Evolutionary conservation across 2,797 vertebrate species (phyloP).

Genomic region (Myotis myotis): DNA sequence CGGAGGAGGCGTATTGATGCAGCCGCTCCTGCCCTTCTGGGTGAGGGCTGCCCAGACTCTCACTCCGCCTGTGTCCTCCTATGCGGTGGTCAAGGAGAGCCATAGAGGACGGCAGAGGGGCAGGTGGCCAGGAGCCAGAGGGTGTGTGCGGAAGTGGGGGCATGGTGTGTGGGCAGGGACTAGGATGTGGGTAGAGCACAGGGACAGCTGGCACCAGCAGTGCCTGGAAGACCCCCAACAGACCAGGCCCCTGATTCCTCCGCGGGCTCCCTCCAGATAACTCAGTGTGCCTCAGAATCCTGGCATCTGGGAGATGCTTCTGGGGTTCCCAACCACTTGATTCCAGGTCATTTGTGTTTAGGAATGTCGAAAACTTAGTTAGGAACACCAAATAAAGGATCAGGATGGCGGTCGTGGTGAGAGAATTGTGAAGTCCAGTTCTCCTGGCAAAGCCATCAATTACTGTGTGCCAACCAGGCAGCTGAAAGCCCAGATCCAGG

Average conservation of each 20-base stretch:
- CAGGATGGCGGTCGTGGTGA: neutral
- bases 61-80: neutral
- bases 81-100: neutral
- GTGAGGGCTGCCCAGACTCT: neutral
- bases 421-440: neutral
- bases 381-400: neutral
- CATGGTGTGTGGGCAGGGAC: too few relatives aligned
- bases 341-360: neutral
- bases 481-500: neutral
- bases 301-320: too few relatives aligned
- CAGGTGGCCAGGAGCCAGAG: neutral
- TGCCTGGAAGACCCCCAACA: neutral
- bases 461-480: neutral
- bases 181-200: neutral
- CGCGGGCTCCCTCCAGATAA: neutral
- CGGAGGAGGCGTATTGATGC: neutral
- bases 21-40: neutral
- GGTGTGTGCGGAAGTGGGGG: neutral
- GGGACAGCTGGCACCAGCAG: neutral
- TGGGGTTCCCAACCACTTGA: too few relatives aligned
- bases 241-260: too few relatives aligned
- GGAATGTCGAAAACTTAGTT: neutral
- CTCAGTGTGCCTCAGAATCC: neutral
- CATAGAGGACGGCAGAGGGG: neutral
- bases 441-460: neutral